Evolutionary conservation across 2,888 invertebrate species (phyloP), one percentile per base, ranked within the genome.

Genomic region (Thereva nobilitata): DNA sequence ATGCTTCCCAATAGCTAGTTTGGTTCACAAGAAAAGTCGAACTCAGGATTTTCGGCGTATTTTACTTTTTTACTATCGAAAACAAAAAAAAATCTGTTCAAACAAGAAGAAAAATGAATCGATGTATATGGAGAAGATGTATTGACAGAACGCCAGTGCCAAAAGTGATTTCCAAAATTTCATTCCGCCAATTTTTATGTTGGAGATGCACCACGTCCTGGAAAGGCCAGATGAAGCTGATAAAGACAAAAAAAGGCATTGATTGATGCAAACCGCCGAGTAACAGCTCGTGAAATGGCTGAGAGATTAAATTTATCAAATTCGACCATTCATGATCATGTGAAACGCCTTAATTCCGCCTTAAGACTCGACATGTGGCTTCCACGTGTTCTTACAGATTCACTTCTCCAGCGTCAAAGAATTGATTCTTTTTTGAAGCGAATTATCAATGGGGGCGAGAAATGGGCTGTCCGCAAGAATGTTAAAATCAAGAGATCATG

Each of bases 121-220:
- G 4, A 50, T 50, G 50, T 50, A 35, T 50, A 50, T 50, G 23
- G 50, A 50, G 50, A 50, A 3, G 34, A 50, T 50, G 50, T 50
- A 23, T 50, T 50, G 50, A 50, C 50, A 23, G 23, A 50, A 50
- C 50, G 50, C 50, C 35, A 50, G 35, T 35, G 35, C 6, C 23
- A 34, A 34, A 34, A 34, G 6, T 6, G 50, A n/a, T 50, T 50
- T 35, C 1, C 50, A 5, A 50, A 23, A 35, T 50, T 3, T 23
- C 35, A 35, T 5, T 8, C 45, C 4, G 23, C 5, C 4, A 23
- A 50, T 23, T 50, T 50, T 23, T 8, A 50, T 47, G 10, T 9
- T 45, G 45, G 10, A 45, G 45, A 45, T 45, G 45, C 2, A 45
- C 9, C 45, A 45, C 45, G 45, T 45, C 10, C 45, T 45, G 45